phyloP scores from a whole-genome alignment of 2,888 invertebrate species.

The Drosophila merina region DNA sequence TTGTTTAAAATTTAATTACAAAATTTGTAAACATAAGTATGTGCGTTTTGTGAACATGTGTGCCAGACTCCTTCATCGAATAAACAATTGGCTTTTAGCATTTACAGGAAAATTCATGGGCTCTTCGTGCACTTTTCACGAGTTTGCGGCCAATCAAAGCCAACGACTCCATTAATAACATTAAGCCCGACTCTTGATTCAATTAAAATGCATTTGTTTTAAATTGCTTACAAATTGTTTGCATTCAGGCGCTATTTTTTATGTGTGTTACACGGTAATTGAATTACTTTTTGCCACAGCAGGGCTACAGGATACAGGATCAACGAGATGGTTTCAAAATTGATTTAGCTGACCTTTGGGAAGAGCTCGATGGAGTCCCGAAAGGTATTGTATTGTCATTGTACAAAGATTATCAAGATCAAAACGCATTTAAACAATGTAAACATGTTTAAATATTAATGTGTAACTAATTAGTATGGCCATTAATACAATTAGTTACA shows the following conservation, averaged over 20 bases:
- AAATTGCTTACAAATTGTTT: constrained; percentile 58
- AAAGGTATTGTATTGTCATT: constrained; percentile 14
- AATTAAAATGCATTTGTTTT: constrained; percentile 62
- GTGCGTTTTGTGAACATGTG: constrained; percentile 1
- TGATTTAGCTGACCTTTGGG: constrained; percentile 22
- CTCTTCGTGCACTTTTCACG: neutral
- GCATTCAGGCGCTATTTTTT: constrained; percentile 37
- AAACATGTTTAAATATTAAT: neutral
- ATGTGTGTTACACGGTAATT: constrained; percentile 27
- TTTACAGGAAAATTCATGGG: neutral
- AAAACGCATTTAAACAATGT: neutral
- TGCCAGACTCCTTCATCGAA: constrained; percentile 4
- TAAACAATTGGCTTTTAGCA: constrained; percentile 4
- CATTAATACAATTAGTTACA: neutral
- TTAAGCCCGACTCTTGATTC: constrained; percentile 54
- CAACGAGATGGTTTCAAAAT: constrained; percentile 25
- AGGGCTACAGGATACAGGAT: constrained; percentile 42
- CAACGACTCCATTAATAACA: constrained; percentile 42
- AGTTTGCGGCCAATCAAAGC: constrained; percentile 29
- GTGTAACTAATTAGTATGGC: constrained; percentile 2
- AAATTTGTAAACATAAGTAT: constrained; percentile 55
- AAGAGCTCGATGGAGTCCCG: constrained; percentile 1
- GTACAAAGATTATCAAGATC: constrained; percentile 5
- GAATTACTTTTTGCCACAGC: constrained; percentile 32
- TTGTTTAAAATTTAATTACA: constrained; percentile 73